A percentile compares a stretch with the other conserved stretches of the same genome.
Conservation (phyloP, 1,140 invertebrate genomes). For the Cecropterus lyciades region DNA sequence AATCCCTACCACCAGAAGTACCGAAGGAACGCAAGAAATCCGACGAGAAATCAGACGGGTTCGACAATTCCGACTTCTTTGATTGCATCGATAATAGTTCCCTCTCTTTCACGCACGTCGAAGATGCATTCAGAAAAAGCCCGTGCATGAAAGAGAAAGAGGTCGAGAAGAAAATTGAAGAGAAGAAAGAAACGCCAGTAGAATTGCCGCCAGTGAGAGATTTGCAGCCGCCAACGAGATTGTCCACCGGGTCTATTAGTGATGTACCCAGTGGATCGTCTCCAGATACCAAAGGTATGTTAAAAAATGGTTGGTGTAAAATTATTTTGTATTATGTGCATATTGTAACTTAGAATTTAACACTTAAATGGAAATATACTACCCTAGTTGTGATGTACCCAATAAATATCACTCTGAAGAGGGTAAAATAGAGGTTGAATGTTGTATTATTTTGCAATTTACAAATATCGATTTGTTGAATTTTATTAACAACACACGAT, state of each 20-base stretch:
- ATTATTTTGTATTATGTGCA: no score
- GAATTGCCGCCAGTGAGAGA: conserved; percentile 61
- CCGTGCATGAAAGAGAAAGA: conserved; percentile 75
- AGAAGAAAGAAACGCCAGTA: conserved; percentile 53
- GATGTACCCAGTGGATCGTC: conserved; percentile 86
- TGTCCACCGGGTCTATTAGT: conserved; percentile 85
- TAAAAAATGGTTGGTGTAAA: no score
- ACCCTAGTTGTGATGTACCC: no score
- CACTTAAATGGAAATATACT: no score
- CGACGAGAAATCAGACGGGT: conserved; percentile 82
- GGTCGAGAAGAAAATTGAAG: conserved; percentile 61
- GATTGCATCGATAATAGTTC: conserved; percentile 82
- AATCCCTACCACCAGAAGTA: conserved; percentile 77
- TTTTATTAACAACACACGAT: no score
- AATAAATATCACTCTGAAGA: no score
- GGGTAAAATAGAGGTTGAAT: no score
- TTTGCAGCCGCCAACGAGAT: conserved; percentile 58
- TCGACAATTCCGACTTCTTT: conserved; percentile 83
- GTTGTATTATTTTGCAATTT: no score
- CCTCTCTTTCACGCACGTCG: conserved; percentile 76
- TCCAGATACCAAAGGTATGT: conserved; percentile 84
- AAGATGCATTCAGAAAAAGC: conserved; percentile 81
- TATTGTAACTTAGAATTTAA: no score
- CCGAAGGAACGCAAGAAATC: conserved; percentile 79
- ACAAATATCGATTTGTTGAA: no score